Evolutionary conservation across 2,888 invertebrate species (phyloP).

Genomic region (Spisula solida): DNA sequence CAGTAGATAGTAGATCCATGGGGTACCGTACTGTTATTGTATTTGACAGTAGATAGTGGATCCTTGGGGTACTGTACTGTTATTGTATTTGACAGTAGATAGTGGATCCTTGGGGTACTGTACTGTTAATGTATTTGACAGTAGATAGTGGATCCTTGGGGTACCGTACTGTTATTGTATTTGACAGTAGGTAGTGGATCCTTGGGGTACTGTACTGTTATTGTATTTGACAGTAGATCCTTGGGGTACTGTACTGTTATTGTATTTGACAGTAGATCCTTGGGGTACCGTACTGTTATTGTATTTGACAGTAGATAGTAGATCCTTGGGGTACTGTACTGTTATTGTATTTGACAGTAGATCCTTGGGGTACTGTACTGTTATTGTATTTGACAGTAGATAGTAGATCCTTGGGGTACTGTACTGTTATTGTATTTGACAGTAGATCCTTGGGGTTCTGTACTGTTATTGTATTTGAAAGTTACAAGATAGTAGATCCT

Average conservation of each 20-base stretch:
- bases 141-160: constrained; percentile 96
- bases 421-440: constrained; percentile 88
- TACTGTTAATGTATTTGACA: constrained; percentile 88
- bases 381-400: constrained; percentile 86
- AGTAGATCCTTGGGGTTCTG: constrained; percentile 96
- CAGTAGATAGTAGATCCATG: constrained; percentile 94
- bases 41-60: constrained; percentile 90
- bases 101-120: constrained; percentile 96
- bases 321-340: constrained; percentile 97
- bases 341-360: constrained; percentile 86
- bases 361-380: constrained; percentile 96
- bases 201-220: constrained; percentile 94
- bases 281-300: constrained; percentile 93
- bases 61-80: constrained; percentile 96
- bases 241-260: constrained; percentile 93
- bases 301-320: constrained; percentile 89
- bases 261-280: constrained; percentile 90
- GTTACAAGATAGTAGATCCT: constrained; percentile 94
- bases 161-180: constrained; percentile 90
- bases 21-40: constrained; percentile 92
- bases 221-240: constrained; percentile 90
- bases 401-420: constrained; percentile 97
- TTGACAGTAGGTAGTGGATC: constrained; percentile 91
- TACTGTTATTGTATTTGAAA: constrained; percentile 88
- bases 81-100: constrained; percentile 88